These are phyloP conservation scores for Xenops minutus DNA, from an alignment of 2,797 vertebrate genomes.

Conservation along the genomic window DNA sequence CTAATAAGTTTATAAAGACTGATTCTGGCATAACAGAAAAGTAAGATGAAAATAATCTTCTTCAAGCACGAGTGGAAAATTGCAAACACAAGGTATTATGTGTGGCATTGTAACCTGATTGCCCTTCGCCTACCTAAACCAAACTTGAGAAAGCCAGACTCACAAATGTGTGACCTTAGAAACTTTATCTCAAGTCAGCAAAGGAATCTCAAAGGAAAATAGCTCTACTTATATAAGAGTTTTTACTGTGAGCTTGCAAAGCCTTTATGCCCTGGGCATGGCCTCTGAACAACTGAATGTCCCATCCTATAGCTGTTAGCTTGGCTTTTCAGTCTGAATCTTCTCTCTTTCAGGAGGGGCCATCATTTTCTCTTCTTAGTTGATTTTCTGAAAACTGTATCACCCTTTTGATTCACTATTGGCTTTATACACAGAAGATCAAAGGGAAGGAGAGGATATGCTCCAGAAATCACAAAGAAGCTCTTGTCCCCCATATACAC, in stretches of 20 bases:
- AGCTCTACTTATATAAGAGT: not conserved
- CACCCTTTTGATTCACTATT: not conserved
- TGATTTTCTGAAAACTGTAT: not conserved
- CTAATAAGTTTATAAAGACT: not conserved
- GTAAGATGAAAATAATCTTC: not conserved
- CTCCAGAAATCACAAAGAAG: not conserved
- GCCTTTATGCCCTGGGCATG: not conserved
- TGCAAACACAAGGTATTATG: not conserved
- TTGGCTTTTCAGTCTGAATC: not conserved
- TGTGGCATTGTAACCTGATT: not conserved
- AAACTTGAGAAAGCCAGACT: not conserved
- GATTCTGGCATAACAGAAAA: not conserved
- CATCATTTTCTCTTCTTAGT: not conserved
- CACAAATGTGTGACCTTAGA: not conserved
- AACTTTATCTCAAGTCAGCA: not conserved
- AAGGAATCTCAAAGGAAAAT: not conserved
- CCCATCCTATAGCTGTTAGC: not conserved
- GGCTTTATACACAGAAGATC: not conserved
- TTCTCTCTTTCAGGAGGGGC: not conserved
- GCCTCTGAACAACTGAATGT: not conserved
- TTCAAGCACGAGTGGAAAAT: not conserved
- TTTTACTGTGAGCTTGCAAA: not conserved
- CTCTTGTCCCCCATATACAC: not conserved
- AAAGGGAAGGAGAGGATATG: not conserved
- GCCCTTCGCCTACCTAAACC: not conserved